Base-by-base conservation (phyloP, 2,888 invertebrate genomes). In the Drosophila engyochracea region DNA sequence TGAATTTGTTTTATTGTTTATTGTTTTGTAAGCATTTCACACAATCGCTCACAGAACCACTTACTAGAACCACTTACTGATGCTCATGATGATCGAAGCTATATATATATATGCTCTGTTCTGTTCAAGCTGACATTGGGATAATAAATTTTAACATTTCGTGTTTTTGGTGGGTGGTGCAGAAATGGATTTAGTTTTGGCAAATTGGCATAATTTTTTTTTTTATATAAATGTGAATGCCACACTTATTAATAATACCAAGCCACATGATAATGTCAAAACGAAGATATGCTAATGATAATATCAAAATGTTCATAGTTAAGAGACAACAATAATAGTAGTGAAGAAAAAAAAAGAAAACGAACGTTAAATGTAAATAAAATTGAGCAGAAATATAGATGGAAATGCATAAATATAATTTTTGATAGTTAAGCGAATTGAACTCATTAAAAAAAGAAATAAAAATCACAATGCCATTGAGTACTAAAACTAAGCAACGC, bases 251-350 rank as follows among this genome's bases (percentile, higher is more conserved):
- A 44, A 39, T 14, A 59, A 58, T 47, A 37, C 30, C 54, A n/a
- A 41, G 51, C 44, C 44, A 53, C 10, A 31, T 47, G 55, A 55
- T 72, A 65, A 41, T 53, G 55, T 44, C 65, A 70, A 55, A 64
- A 80, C 53, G 51, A 71, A 49, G 60, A 83, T 77, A 81, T 81
- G 67, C 78, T 65, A 71, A 75, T 64, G 58, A 75, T 76, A 77
- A 85, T 87, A 89, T 88, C 91, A 85, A 72, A 85, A 74, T 88
- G 91, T 91, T 89, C 90, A 90, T 89, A 91, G 88, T 88, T 91
- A 89, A 87, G 86, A 63, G 53, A 67, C 62, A 82, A 69, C 66
- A 75, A 74, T 66, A 74, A 70, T 67, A 74, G 66, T 58, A 52
- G 71, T 67, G 65, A 54, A 68, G 68, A 55, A 59, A 73, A 79